Conservation (phyloP, 2,797 vertebrate genomes). For the Channallabes apus region DNA sequence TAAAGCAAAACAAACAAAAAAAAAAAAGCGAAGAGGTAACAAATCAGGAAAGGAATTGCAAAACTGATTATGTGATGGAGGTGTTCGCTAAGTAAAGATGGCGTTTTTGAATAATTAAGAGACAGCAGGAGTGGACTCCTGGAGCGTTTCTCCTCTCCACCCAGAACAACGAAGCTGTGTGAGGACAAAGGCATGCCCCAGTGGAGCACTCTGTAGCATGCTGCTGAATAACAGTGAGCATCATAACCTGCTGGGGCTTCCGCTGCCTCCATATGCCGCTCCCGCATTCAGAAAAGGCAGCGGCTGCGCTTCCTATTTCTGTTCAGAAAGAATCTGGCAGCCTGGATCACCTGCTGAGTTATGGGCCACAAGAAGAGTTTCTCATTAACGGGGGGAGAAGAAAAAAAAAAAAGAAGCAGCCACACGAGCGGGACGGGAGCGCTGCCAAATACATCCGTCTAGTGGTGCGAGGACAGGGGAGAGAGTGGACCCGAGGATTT, state of each 20-base stretch:
- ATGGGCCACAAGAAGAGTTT: conserved; percentile 9
- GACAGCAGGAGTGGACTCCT: conserved; percentile 7
- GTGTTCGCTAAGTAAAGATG: conserved; percentile 12
- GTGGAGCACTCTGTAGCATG: conserved; percentile 6
- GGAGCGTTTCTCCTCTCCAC: conserved; percentile 13
- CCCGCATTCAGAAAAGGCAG: not conserved
- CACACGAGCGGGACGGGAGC: not conserved
- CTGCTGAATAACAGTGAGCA: conserved; percentile 27
- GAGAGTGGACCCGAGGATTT: conserved; percentile 15
- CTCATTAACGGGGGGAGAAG: not conserved
- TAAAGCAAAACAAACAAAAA: too few species aligned
- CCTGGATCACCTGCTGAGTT: not conserved
- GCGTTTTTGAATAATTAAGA: conserved; percentile 38
- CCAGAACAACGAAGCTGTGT: conserved; percentile 10
- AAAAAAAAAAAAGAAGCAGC: not conserved
- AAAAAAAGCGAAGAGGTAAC: not conserved
- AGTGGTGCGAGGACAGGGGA: not conserved
- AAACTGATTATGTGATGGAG: not conserved
- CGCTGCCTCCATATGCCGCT: conserved; percentile 22
- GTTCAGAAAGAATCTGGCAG: not conserved
- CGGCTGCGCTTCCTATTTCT: not conserved
- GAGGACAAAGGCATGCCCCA: not conserved
- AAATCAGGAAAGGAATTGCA: not conserved
- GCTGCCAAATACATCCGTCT: conserved; percentile 21
- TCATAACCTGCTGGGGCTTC: conserved; percentile 32